Percentiles rank a stretch among this genome's conserved stretches.
phyloP scores from a whole-genome alignment of 1,140 invertebrate genomes.

The Probaryconus sp. region DNA sequence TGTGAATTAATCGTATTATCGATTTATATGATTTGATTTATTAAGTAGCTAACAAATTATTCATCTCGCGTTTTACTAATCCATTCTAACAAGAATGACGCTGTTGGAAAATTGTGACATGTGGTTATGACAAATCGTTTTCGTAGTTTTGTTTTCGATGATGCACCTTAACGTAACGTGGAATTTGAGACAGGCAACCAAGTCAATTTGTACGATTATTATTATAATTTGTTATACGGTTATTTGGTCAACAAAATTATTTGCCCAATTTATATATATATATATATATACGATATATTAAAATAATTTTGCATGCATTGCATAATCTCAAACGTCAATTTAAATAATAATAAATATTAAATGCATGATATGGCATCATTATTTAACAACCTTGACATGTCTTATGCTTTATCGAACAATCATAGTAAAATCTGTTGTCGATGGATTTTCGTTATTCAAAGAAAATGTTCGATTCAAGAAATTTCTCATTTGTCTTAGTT shows the following conservation, averaged over 20 bases:
- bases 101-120: neutral
- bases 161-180: neutral
- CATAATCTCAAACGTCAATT: conserved; percentile 28
- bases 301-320: conserved; percentile 15
- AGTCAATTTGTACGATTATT: too few relatives aligned
- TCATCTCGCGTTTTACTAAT: conserved; percentile 24
- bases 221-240: too few relatives aligned
- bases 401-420: conserved; percentile 23
- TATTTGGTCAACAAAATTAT: too few relatives aligned
- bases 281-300: too few relatives aligned
- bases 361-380: conserved; percentile 28
- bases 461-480: conserved; percentile 2
- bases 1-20: too few relatives aligned
- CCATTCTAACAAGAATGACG: neutral
- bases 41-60: conserved; percentile 37
- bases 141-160: conserved; percentile 4
- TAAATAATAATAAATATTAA: conserved; percentile 32
- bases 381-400: conserved; percentile 30
- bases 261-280: too few relatives aligned
- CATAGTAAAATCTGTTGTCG: too few relatives aligned
- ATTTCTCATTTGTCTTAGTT: too few relatives aligned
- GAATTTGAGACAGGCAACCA: too few relatives aligned
- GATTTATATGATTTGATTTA: conserved; percentile 33
- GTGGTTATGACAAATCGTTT: too few relatives aligned
- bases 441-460: conserved; percentile 38